phyloP scores from a whole-genome alignment of 2,797 vertebrate species.

The Octomys mimax region DNA sequence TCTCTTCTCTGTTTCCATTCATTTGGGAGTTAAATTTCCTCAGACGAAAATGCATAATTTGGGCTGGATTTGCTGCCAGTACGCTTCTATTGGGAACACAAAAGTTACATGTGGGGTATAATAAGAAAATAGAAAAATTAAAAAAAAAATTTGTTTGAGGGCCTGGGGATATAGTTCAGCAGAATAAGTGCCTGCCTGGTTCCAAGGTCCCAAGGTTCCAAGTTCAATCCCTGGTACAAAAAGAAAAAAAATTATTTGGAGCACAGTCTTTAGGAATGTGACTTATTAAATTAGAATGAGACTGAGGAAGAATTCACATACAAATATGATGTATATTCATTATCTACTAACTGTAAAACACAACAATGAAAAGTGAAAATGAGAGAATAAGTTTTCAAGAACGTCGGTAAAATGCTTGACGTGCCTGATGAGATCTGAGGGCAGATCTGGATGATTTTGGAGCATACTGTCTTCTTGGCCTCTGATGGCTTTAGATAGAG shows the following conservation, averaged over 20 bases:
- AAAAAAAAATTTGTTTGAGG: background rate
- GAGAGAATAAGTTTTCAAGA: conserved; percentile 4
- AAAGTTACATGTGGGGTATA: background rate
- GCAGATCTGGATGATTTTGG: background rate
- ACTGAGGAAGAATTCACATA: background rate
- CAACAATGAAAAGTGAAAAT: background rate
- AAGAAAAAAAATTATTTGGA: background rate
- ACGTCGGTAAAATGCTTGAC: background rate
- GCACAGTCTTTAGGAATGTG: conserved; percentile 33
- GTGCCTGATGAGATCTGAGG: background rate
- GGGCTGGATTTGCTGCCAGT: background rate
- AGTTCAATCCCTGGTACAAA: too few relatives aligned
- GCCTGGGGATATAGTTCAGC: too few relatives aligned
- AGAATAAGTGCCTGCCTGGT: too few relatives aligned
- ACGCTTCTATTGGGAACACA: background rate
- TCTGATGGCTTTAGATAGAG: conserved; percentile 32
- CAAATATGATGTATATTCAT: background rate
- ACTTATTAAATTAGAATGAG: conserved; percentile 26
- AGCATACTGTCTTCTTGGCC: background rate
- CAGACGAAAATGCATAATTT: conserved; percentile 41
- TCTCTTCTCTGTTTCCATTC: background rate
- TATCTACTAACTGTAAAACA: background rate
- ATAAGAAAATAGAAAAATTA: background rate
- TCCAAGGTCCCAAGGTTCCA: too few relatives aligned
- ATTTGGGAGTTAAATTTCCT: conserved; percentile 13